phyloP scores from a whole-genome alignment of 2,113 vertebrate species.

The Motacilla tschutschensis region DNA sequence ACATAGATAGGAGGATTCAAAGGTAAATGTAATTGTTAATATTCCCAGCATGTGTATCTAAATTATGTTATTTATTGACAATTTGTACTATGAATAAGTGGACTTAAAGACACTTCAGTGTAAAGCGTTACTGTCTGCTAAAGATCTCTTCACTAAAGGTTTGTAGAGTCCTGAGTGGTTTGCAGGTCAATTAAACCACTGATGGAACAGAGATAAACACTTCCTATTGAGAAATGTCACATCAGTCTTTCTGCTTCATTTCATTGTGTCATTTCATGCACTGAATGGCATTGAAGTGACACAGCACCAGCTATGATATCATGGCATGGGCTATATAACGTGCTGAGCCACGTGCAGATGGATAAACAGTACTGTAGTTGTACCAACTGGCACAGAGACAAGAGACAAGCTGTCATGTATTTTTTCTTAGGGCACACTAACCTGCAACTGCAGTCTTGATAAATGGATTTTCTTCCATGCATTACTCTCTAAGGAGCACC shows the following conservation, averaged over 20 bases:
- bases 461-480: background rate
- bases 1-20: background rate
- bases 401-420: background rate
- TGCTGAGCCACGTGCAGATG: background rate
- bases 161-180: conserved; percentile 47
- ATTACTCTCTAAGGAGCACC: background rate
- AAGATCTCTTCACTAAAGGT: conserved; percentile 37
- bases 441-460: background rate
- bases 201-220: conserved; percentile 50
- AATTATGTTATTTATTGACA: conserved; percentile 2
- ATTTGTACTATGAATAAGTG: background rate
- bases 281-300: conserved; percentile 12
- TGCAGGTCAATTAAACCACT: conserved; percentile 57
- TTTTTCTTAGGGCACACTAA: background rate
- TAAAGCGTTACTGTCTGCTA: conserved; percentile 31
- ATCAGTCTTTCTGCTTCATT: conserved; percentile 54
- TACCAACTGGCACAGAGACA: background rate
- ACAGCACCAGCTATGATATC: background rate
- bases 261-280: conserved; percentile 9
- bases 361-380: background rate
- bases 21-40: background rate
- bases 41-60: background rate
- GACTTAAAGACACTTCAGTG: conserved; percentile 32
- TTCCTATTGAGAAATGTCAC: conserved; percentile 62
- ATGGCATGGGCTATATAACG: background rate